phyloP scores from a whole-genome alignment of 1,140 invertebrate species.

The Diprion similis region DNA sequence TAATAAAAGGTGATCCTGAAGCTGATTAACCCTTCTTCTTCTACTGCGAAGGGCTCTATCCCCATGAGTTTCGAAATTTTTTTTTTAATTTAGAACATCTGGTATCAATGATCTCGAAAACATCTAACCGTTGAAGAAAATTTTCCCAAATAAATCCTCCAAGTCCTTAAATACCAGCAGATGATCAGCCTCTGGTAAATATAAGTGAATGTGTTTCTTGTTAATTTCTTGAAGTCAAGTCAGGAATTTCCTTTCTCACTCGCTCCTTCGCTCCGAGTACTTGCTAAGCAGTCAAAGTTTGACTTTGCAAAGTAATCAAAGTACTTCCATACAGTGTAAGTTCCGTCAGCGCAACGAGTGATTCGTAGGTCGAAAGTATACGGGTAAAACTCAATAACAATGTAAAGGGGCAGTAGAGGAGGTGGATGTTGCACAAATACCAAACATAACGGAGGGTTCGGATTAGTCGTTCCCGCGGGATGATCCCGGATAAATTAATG shows the following conservation, averaged over 20 bases:
- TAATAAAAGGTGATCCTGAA: too few relatives aligned
- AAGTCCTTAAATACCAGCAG: background rate
- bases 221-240: background rate
- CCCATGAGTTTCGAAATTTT: too few relatives aligned
- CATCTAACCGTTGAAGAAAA: too few relatives aligned
- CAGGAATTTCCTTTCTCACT: background rate
- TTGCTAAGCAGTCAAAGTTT: background rate
- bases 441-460: too few relatives aligned
- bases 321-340: background rate
- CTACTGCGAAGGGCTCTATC: too few relatives aligned
- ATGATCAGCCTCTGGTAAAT: background rate
- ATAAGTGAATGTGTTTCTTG: background rate
- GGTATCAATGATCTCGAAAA: too few relatives aligned
- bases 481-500: too few relatives aligned
- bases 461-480: too few relatives aligned
- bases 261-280: background rate
- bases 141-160: too few relatives aligned
- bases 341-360: background rate
- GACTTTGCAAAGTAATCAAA: constrained; percentile 2
- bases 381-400: background rate
- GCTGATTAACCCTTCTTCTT: too few relatives aligned
- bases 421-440: background rate
- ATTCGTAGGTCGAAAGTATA: too few relatives aligned
- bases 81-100: too few relatives aligned
- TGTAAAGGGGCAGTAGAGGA: background rate